Conservation (phyloP, 2,888 invertebrate genomes). For the Stenchaetothrips biformis region DNA sequence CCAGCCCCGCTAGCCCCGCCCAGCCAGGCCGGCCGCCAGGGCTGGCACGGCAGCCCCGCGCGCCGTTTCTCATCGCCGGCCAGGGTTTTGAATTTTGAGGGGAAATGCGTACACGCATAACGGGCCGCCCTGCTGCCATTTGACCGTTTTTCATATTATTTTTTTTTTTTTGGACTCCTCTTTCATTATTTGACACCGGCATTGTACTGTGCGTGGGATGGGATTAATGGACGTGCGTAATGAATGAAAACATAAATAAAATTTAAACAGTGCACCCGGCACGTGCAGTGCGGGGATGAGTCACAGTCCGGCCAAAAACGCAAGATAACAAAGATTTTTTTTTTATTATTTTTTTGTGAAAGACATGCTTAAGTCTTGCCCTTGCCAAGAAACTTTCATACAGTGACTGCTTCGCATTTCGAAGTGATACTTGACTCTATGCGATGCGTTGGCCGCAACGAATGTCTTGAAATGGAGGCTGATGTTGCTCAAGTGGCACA, state of each 20-base stretch:
- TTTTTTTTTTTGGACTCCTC: background rate
- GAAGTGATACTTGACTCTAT: no score
- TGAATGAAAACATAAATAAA: conserved; percentile 25
- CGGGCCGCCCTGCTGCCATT: background rate
- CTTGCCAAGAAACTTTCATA: no score
- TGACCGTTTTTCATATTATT: conserved; percentile 14
- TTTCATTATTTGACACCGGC: conserved; percentile 15
- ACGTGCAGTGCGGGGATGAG: background rate
- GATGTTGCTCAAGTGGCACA: no score
- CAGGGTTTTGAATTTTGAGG: conserved; percentile 13
- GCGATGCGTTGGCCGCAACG: no score
- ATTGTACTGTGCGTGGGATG: conserved; percentile 15
- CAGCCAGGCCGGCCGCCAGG: background rate
- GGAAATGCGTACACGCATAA: conserved; percentile 18
- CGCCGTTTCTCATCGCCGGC: background rate
- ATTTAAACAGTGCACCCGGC: background rate
- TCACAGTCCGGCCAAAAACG: no score
- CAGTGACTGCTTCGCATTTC: no score
- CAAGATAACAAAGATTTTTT: no score
- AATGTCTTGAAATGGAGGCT: no score
- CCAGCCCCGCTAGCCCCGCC: background rate
- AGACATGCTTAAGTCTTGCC: no score
- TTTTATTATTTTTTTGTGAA: no score
- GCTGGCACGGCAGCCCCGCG: background rate
- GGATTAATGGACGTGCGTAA: conserved; percentile 22